Evolutionary conservation across 2,797 vertebrate species (phyloP).

Genomic region (Epinephelus malabaricus): DNA sequence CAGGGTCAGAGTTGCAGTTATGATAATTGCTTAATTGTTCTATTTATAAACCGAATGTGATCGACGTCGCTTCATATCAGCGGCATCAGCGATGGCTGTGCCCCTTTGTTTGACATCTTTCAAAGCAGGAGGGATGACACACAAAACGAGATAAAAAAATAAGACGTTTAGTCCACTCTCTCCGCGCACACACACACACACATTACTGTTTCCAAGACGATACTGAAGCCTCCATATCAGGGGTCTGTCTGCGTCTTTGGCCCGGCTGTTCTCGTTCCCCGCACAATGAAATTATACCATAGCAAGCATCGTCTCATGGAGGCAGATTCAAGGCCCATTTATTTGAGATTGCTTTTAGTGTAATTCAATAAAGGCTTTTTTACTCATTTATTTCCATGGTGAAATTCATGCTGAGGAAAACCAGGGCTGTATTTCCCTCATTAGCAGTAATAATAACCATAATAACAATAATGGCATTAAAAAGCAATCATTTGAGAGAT

Average conservation of each 20-base stretch:
- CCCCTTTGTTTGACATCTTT: slow-evolving; percentile 43
- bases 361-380: slow-evolving; percentile 90
- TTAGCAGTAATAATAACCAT: slow-evolving; percentile 90
- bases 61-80: slow-evolving; percentile 23
- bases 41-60: slow-evolving; percentile 45
- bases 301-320: slow-evolving; percentile 83
- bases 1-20: slow-evolving; percentile 49
- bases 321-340: slow-evolving; percentile 89
- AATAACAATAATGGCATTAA: slow-evolving; percentile 90
- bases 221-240: slow-evolving; percentile 59
- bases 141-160: slow-evolving; percentile 6
- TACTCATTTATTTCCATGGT: slow-evolving; percentile 91
- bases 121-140: slow-evolving; percentile 30
- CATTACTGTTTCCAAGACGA: slow-evolving; percentile 46
- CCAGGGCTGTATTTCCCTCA: slow-evolving; percentile 86
- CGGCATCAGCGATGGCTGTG: slow-evolving; percentile 10
- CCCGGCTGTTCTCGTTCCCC: slow-evolving; percentile 72
- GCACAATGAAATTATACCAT: slow-evolving; percentile 87
- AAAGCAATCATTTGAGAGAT: slow-evolving; percentile 86
- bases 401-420: slow-evolving; percentile 89
- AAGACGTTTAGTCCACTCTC: slow-evolving; percentile 17
- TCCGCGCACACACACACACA: neutral
- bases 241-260: slow-evolving; percentile 75
- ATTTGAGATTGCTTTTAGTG: slow-evolving; percentile 91
- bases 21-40: slow-evolving; percentile 59